Evolutionary conservation across 2,888 invertebrate genomes (phyloP).

Genomic region (Tetropium fuscum): DNA sequence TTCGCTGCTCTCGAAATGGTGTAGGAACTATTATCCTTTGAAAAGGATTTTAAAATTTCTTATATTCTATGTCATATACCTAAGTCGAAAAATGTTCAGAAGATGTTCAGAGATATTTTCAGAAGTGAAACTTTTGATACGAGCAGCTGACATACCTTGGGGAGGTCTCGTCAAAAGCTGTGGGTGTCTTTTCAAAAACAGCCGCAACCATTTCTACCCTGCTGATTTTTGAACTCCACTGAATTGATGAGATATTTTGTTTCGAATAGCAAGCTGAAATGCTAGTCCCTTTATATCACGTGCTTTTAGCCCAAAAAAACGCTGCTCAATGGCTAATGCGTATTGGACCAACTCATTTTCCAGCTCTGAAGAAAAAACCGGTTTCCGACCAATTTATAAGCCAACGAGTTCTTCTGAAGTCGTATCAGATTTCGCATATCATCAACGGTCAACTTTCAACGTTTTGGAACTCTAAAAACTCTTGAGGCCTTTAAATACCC

Average conservation of each 20-base stretch:
- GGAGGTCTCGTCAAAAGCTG: constrained; percentile 19
- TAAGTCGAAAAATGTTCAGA: no score
- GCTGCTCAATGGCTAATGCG: constrained; percentile 5
- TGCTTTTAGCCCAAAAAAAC: background rate
- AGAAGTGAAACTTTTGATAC: constrained; percentile 6
- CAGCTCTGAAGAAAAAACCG: background rate
- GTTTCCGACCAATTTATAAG: background rate
- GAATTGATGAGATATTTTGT: background rate
- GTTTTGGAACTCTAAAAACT: no score
- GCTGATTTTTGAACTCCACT: background rate
- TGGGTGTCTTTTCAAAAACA: constrained; percentile 16
- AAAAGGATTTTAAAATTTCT: constrained; percentile 7
- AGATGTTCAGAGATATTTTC: constrained; percentile 9
- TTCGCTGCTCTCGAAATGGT: background rate
- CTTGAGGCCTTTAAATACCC: no score
- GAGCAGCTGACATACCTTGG: constrained; percentile 17
- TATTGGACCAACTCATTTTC: constrained; percentile 5
- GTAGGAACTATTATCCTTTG: constrained; percentile 2
- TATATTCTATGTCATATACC: constrained; percentile 10
- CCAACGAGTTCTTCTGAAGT: constrained; percentile 3
- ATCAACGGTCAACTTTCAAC: no score
- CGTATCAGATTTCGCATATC: background rate
- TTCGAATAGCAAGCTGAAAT: background rate
- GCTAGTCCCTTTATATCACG: constrained; percentile 9
- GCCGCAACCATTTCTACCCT: constrained; percentile 1